Evolutionary conservation across 2,797 vertebrate genomes (phyloP).

Genomic region (Harpagifer antarcticus): DNA sequence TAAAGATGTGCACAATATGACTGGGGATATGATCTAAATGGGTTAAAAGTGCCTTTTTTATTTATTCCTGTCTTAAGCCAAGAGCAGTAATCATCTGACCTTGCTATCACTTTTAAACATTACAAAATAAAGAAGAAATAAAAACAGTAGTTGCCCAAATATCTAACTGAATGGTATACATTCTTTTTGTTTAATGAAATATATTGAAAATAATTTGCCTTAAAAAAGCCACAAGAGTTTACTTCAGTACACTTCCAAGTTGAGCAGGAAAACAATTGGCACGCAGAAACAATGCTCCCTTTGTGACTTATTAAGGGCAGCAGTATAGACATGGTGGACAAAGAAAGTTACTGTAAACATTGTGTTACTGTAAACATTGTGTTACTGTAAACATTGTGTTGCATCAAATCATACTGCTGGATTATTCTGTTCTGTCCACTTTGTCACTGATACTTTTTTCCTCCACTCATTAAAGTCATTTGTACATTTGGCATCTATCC

Average conservation of each 20-base stretch:
- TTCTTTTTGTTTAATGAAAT: no score
- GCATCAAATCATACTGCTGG: conserved; percentile 28
- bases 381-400: neutral
- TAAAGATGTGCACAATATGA: no score
- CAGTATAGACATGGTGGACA: conserved; percentile 23
- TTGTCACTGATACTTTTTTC: conserved; percentile 43
- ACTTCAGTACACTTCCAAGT: conserved; percentile 12
- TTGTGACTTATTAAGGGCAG: conserved; percentile 41
- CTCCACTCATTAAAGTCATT: conserved; percentile 11
- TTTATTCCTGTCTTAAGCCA: neutral
- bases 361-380: neutral
- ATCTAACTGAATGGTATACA: no score
- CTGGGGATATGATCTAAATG: no score
- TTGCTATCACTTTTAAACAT: neutral
- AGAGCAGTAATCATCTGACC: neutral
- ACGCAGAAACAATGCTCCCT: conserved; percentile 41
- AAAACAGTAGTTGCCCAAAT: neutral
- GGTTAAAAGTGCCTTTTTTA: no score
- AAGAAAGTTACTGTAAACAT: conserved; percentile 17
- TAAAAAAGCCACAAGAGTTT: neutral
- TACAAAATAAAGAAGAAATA: neutral
- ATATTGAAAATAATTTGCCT: no score
- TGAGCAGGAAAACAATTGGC: conserved; percentile 26
- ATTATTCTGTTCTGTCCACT: conserved; percentile 30
- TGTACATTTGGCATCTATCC: conserved; percentile 6